These are phyloP conservation scores for Nesoenas mayeri DNA, from an alignment of 2,113 vertebrate genomes.

Conservation along the genomic window DNA sequence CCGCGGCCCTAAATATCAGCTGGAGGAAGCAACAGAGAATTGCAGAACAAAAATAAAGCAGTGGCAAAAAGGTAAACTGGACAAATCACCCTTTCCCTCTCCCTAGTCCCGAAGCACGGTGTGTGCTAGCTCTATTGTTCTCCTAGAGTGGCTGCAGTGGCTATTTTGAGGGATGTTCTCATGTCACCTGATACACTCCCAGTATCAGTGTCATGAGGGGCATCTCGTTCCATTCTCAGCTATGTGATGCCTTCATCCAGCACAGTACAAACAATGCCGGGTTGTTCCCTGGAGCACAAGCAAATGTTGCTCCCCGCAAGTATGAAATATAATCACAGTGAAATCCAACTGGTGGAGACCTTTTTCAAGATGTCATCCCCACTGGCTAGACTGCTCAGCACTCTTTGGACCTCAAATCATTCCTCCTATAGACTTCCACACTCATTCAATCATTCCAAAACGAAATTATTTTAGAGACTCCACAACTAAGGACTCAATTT, in stretches of 20 bases:
- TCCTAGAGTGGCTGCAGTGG: background rate
- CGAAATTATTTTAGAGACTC: background rate
- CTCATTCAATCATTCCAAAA: background rate
- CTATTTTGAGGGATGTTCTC: background rate
- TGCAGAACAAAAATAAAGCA: background rate
- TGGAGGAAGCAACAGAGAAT: background rate
- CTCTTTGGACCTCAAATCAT: background rate
- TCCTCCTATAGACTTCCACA: background rate
- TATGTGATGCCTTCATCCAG: background rate
- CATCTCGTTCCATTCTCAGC: background rate
- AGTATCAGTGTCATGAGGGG: background rate
- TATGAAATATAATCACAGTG: background rate
- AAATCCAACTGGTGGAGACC: background rate
- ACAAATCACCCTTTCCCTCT: background rate
- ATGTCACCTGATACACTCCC: background rate
- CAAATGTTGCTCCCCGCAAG: accelerated
- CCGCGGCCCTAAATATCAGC: accelerated
- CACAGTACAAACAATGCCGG: background rate
- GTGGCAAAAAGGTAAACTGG: background rate
- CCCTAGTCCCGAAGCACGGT: background rate
- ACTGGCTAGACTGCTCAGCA: background rate
- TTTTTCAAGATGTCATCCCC: background rate
- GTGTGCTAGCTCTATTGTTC: background rate
- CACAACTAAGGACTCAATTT: background rate
- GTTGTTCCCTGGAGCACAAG: background rate